Base-by-base conservation (phyloP, 2,888 invertebrate genomes). In the Xanthia togata region DNA sequence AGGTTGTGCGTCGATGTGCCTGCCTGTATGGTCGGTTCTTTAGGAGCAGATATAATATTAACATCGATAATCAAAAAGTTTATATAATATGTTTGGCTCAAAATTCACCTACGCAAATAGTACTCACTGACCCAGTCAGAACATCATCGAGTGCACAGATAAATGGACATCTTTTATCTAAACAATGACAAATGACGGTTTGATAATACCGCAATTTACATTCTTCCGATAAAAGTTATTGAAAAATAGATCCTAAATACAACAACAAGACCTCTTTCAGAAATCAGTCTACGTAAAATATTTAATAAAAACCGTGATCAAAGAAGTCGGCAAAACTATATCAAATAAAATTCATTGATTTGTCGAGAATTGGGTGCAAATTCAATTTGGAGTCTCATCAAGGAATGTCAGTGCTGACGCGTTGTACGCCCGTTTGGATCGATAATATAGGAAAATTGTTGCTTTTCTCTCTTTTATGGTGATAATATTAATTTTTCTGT, bases 301-400 rank as follows among this genome's bases (percentile, higher is more conserved):
- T 73, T 74, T 41, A 62, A 53, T 41, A 76, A 50, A 71, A 50
- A 41, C 11, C 12, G 11, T 12, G n/a, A 67, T 11, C 23, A 64
- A 47, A 73, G 78, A 65, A 63, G 12, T 68, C 73, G 11, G 0
- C 38, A 53, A 20, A 72, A 76, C 69, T 70, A 78, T 14, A 70
- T 44, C 47, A 50, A 81, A 79, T 77, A 65, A 26, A 76, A 78
- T 70, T 84, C 76, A 78, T 79, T 79, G 78, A 78, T 78, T 84
- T 75, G 73, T 53, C 35, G 79, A 67, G 76, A 87, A 87, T 87
- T 72, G 86, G 86, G 79, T 84, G 78, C 68, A 87, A 87, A 87
- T 87, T 86, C 68, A 79, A 87, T 87, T 87, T 81, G 63, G 63
- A 68, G 35, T 73, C 73, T 84, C 84, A 87, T 87, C 86, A 84